Evolutionary conservation across 2,888 invertebrate genomes (phyloP), one percentile per base, ranked within the genome.

Genomic region (Stramonita haemastoma): DNA sequence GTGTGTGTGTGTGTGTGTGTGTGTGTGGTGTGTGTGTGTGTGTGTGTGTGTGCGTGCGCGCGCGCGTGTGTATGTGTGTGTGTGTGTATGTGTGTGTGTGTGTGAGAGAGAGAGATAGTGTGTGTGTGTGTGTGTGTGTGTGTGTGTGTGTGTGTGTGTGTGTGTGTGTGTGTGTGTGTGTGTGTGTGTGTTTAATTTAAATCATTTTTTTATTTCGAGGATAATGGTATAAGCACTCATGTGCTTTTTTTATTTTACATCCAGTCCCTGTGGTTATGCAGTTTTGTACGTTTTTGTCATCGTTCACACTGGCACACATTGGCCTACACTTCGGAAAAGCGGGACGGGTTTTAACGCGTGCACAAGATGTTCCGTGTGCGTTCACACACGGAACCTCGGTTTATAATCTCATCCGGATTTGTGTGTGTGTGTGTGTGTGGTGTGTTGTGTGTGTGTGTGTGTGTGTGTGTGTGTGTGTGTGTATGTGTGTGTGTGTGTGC

Each of bases 141-240:
- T 5, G 79, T 34, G 79, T 26, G 79, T 34, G 79, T 26, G 79
- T 79, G 79, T 5, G 32, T 79, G 79, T 5, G 1, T 79, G 79
- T 5, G 79, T 79, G 79, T 26, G 79, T 79, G 73, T 26, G 73
- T 79, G 79, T 32, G 79, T 79, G 32, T 32, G 79, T 79, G 79
- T 32, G 32, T 79, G 79, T 79, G 79, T 79, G 79, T 79, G 79
- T 79, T n/a, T n/a, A n/a, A n/a, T n/a, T n/a, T n/a, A n/a, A n/a
- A n/a, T n/a, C n/a, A n/a, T n/a, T n/a, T n/a, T n/a, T n/a, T n/a
- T n/a, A n/a, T n/a, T n/a, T n/a, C n/a, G n/a, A n/a, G n/a, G n/a
- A n/a, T n/a, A n/a, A n/a, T n/a, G n/a, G n/a, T n/a, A n/a, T n/a
- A n/a, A n/a, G n/a, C n/a, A n/a, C n/a, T n/a, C n/a, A n/a, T n/a